These are phyloP conservation scores for Ochlodes sylvanus DNA, from an alignment of 2,888 invertebrate genomes.

Conservation along the genomic window DNA sequence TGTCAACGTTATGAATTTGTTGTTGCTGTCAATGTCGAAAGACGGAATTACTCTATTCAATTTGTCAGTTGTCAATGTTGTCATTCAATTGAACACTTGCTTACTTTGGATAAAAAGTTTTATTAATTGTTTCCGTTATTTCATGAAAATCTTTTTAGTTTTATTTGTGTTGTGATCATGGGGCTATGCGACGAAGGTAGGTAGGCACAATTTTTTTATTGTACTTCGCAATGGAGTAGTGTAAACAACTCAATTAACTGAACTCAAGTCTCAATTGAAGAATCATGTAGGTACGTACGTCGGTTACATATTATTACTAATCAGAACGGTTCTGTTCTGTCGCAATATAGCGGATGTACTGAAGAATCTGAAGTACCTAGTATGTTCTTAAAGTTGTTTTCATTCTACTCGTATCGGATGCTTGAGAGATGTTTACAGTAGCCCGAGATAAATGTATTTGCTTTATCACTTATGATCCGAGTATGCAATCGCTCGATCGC, in stretches of 20 bases:
- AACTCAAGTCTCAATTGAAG: constrained; percentile 48
- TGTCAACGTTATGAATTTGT: too few species aligned
- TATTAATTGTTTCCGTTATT: constrained; percentile 29
- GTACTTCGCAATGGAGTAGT: constrained; percentile 43
- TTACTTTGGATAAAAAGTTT: constrained; percentile 41
- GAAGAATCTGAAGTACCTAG: neutral
- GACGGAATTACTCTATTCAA: constrained; percentile 24
- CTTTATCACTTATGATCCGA: constrained; percentile 22
- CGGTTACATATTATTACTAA: constrained; percentile 12
- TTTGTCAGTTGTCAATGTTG: constrained; percentile 39
- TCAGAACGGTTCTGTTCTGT: neutral
- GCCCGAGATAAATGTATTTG: constrained; percentile 33
- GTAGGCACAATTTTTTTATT: constrained; percentile 46
- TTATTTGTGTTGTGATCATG: constrained; percentile 52
- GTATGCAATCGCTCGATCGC: constrained; percentile 20
- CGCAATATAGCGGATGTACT: constrained; percentile 17
- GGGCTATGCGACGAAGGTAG: constrained; percentile 79
- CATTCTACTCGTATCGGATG: constrained; percentile 8
- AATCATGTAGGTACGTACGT: constrained; percentile 23
- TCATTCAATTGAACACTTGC: constrained; percentile 37
- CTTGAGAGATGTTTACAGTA: constrained; percentile 26
- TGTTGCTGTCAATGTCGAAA: neutral
- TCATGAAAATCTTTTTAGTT: constrained; percentile 27
- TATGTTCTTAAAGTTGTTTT: constrained; percentile 5
- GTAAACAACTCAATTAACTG: constrained; percentile 75